These are phyloP conservation scores for Apotomis capreana DNA, from an alignment of 2,888 invertebrate genomes.

Conservation along the genomic window DNA sequence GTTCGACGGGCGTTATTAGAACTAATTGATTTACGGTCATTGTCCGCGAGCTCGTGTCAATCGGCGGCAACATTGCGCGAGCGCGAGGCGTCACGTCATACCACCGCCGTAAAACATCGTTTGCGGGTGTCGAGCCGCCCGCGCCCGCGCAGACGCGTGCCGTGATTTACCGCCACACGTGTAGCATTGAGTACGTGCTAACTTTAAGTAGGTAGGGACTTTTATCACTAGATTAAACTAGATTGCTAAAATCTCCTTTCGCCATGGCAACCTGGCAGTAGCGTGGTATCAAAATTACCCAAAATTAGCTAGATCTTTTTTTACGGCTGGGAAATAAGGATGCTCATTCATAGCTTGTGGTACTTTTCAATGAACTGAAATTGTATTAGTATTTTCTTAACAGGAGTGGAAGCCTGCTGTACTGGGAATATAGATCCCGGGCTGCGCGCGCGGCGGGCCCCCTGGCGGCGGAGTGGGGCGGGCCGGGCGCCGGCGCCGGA, in stretches of 20 bases:
- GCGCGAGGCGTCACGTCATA: background rate
- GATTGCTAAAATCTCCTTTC: too few relatives aligned
- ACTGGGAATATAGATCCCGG: slow-evolving; percentile 89
- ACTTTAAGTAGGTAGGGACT: too few relatives aligned
- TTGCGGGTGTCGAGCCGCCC: background rate
- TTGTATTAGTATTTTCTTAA: background rate
- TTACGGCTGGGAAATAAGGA: too few relatives aligned
- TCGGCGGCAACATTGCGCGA: background rate
- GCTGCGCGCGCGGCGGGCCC: slow-evolving; percentile 70
- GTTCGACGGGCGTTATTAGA: background rate
- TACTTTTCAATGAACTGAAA: background rate
- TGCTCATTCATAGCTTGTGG: too few relatives aligned
- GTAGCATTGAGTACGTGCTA: background rate
- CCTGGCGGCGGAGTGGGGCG: slow-evolving; percentile 75
- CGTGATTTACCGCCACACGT: background rate
- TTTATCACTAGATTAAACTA: too few relatives aligned
- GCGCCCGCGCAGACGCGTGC: background rate
- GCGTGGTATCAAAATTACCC: too few relatives aligned
- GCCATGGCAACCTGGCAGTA: too few relatives aligned
- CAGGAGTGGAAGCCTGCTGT: slow-evolving; percentile 89
- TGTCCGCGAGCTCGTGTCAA: background rate
- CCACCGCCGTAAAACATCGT: background rate
- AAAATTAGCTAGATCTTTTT: too few relatives aligned
- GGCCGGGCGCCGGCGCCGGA: slow-evolving; percentile 26
- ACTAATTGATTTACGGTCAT: slow-evolving; percentile 16